Evolutionary conservation across 2,888 invertebrate genomes (phyloP), one percentile per base, ranked within the genome.

Genomic region (Tenthredo amoena): DNA sequence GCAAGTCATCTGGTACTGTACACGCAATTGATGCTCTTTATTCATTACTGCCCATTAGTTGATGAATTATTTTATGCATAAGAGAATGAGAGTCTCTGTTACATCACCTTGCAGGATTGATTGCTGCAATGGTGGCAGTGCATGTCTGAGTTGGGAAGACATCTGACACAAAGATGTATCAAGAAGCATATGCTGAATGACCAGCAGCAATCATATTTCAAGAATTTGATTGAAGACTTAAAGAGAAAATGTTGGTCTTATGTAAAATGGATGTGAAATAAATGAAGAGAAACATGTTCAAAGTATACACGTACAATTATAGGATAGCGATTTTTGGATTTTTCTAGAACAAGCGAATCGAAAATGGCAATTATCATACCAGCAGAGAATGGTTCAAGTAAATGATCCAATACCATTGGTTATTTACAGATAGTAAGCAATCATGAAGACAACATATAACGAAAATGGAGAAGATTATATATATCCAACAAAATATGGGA

Each of bases 321-420:
- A 18, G 2, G 3, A 26, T n/a, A 40, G n/a, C 18, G 5, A 40
- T 62, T 43, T 58, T 26, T 40, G 9, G 12, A 62, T 81, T 81
- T 58, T 26, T 40, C 15, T 15, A n/a, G 18, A 62, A 21, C 21
- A 40, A 26, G 40, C 3, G 31, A 37, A 40, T 40, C 37, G 1
- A 21, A 62, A 26, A 37, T 26, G 18, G n/a, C 77, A 21, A 81
- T 40, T 58, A 62, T 9, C 21, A 34, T 37, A 40, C 15, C 62
- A 62, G 21, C 15, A 40, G 2, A 62, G 4, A 58, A 81, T 81
- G 81, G 40, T 81, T 62, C 21, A 26, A 77, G 58, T 37, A 40
- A 37, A 62, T 62, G n/a, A 81, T 58, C 40, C 58, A 62, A 81
- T 81, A 62, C 6, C 9, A 81, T 58, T 21, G 81, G 58, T 40